Evolutionary conservation across 2,888 invertebrate genomes (phyloP), one percentile per base, ranked within the genome.

Genomic region (Cataglyphis livida): DNA sequence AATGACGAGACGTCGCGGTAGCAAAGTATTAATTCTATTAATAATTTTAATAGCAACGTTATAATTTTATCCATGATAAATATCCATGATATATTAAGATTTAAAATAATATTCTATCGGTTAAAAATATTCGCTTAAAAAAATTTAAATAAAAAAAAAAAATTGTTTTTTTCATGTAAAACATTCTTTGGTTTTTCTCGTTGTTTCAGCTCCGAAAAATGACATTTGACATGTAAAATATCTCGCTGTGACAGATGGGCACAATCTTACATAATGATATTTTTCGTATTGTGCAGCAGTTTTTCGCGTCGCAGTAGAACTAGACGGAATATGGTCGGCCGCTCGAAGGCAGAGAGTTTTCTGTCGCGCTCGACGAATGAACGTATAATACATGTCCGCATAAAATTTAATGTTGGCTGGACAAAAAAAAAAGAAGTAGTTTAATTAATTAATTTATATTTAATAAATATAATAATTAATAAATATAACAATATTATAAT

Each of bases 241-340:
- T 38, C 28, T 38, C n/a, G 32, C 61, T 74, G 74, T 21, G 32
- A 21, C 57, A 74, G 74, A 41, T 62, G 61, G 21, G 44, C 21
- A 44, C 0, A 32, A 15, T 74, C 21, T 74, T 44, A 32, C 85
- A 87, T 28, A 83, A 66, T 71, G 78, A 74, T 61, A 75, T 81
- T 84, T 84, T 71, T 73, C 78, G 44, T 73, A 81, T 84, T 82
- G 61, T 86, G 79, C 70, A 83, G 79, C 54, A 83, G 78, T 44
- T 84, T 85, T 87, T 87, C 83, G 66, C 82, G 3, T 54, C 65
- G 51, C 54, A 82, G 76, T 38, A 12, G 41, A 51, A 38, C 9
- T 38, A 76, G 12, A 28, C 25, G n/a, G 10, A 32, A 7, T 38
- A 65, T 51, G 25, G 35, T 21, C 62, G 18, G 65, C 32, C 62